Conservation (phyloP, 2,113 vertebrate species). For the Sebastes fasciatus region DNA sequence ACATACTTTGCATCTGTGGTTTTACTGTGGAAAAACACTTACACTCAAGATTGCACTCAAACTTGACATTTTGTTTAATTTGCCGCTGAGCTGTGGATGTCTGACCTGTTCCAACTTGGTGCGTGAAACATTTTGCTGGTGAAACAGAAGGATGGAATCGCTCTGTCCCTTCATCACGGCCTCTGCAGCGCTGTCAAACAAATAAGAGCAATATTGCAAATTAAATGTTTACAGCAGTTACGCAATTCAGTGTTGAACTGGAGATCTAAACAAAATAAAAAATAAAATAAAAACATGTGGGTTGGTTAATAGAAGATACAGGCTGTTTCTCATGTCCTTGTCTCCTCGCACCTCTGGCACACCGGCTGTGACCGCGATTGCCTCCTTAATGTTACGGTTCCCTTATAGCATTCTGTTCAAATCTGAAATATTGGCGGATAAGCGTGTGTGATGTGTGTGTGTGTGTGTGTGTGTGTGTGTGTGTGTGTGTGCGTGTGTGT, state of each 20-base stretch:
- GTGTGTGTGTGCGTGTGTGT: no score
- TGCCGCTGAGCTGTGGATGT: neutral
- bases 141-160: constrained; percentile 95
- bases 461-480: no score
- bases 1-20: constrained; percentile 51
- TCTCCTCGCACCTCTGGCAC: no score
- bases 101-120: constrained; percentile 94
- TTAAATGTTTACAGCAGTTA: neutral
- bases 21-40: constrained; percentile 5
- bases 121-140: constrained; percentile 95
- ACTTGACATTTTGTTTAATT: neutral
- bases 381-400: no score
- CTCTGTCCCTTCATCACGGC: constrained; percentile 94
- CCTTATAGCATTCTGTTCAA: no score
- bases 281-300: neutral
- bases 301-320: neutral
- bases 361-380: no score
- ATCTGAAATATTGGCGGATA: no score
- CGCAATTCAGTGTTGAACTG: neutral
- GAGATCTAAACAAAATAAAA: neutral
- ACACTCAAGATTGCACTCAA: neutral
- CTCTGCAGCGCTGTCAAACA: constrained; percentile 90
- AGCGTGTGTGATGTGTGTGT: no score
- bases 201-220: constrained; percentile 15
- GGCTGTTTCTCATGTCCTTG: no score